Conservation (phyloP, 1,140 invertebrate species). For the Diorhabda carinulata region DNA sequence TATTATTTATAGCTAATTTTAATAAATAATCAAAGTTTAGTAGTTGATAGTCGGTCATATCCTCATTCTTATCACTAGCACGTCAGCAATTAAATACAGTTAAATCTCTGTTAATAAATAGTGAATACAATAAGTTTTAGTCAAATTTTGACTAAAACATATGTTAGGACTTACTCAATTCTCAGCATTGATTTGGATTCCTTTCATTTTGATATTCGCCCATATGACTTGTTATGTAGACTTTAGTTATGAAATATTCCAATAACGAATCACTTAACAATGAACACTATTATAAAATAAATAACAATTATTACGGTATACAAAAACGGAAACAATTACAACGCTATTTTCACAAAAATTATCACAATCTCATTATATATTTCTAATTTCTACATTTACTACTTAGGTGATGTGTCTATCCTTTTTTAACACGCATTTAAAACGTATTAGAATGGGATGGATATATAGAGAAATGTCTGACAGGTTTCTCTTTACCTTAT, state of each 20-base stretch:
- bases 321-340: neutral
- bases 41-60: neutral
- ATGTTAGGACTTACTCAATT: neutral
- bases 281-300: neutral
- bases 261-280: neutral
- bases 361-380: neutral
- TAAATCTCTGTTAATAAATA: neutral
- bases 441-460: neutral
- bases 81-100: neutral
- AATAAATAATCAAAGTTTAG: neutral
- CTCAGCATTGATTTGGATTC: neutral
- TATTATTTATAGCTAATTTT: too few relatives aligned
- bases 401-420: neutral
- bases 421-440: neutral
- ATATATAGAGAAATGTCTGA: neutral
- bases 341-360: constrained; percentile 1
- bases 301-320: neutral
- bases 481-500: neutral
- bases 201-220: constrained; percentile 2
- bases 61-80: neutral
- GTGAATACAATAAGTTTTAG: neutral
- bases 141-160: neutral
- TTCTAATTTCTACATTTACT: neutral
- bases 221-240: neutral
- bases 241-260: neutral